These are phyloP conservation scores for Nematolebias whitei DNA, from an alignment of 2,113 vertebrate genomes.

Conservation along the genomic window DNA sequence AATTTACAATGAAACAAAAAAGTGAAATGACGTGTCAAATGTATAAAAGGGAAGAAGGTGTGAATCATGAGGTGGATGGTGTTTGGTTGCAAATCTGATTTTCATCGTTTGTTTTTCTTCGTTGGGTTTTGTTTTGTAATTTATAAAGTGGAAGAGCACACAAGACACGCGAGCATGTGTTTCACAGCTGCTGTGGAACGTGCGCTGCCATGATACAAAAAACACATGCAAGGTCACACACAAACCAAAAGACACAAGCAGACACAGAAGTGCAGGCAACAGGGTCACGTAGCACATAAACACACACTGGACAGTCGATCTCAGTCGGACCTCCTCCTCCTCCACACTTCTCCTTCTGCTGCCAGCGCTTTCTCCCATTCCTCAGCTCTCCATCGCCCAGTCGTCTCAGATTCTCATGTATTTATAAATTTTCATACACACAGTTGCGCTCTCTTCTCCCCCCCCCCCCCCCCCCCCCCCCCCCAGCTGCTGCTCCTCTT, in stretches of 20 bases:
- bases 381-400: slow-evolving; percentile 42
- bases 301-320: slow-evolving; percentile 79
- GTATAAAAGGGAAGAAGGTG: slow-evolving; percentile 75
- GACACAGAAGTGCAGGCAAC: slow-evolving; percentile 60
- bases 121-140: slow-evolving; percentile 74
- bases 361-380: slow-evolving; percentile 48
- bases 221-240: slow-evolving; percentile 30
- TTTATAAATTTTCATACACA: slow-evolving; percentile 75
- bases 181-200: slow-evolving; percentile 74
- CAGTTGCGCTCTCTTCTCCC: slow-evolving; percentile 52
- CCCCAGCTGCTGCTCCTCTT: slow-evolving; percentile 25
- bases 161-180: slow-evolving; percentile 77
- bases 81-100: slow-evolving; percentile 70
- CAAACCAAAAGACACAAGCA: slow-evolving; percentile 22
- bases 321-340: slow-evolving; percentile 64
- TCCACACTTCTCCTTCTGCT: slow-evolving; percentile 43
- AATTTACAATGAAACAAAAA: slow-evolving; percentile 54
- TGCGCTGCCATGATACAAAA: slow-evolving; percentile 58
- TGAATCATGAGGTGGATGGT: slow-evolving; percentile 71
- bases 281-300: slow-evolving; percentile 78
- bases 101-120: slow-evolving; percentile 70
- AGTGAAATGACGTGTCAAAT: slow-evolving; percentile 67
- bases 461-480: slow-evolving; percentile 41
- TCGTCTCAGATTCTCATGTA: slow-evolving; percentile 56
- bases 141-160: slow-evolving; percentile 80